A percentile compares a stretch with the other conserved stretches of the same genome.
These are phyloP conservation scores for Acipenser oxyrinchus DNA, from an alignment of 2,797 vertebrate genomes.

Conservation along the genomic window DNA sequence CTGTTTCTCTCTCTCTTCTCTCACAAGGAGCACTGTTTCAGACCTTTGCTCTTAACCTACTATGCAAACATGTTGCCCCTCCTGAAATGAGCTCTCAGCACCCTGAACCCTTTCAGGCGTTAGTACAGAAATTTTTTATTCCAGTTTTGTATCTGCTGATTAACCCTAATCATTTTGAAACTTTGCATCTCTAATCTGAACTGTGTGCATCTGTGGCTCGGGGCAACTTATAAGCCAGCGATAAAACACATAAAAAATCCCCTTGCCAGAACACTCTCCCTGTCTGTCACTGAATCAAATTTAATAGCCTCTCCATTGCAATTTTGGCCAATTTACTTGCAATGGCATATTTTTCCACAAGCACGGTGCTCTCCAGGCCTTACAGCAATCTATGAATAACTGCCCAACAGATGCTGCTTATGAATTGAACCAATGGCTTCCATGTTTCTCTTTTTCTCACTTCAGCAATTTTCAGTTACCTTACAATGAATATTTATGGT, in stretches of 20 bases:
- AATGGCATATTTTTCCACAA: conserved; percentile 63
- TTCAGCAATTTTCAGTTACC: conserved; percentile 73
- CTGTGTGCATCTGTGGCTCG: conserved; percentile 60
- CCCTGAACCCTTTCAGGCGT: background rate
- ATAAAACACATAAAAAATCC: conserved; percentile 78
- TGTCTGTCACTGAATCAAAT: conserved; percentile 74
- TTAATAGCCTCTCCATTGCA: conserved; percentile 69
- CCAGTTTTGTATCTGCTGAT: conserved; percentile 45
- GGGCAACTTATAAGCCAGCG: conserved; percentile 73
- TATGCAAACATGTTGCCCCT: background rate
- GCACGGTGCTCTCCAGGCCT: conserved; percentile 66
- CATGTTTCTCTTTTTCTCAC: conserved; percentile 72
- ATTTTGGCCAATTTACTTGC: conserved; percentile 66
- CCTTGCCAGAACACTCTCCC: conserved; percentile 63
- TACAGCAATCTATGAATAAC: conserved; percentile 74
- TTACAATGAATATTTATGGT: conserved; percentile 81
- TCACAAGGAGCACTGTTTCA: background rate
- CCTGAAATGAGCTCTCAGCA: background rate
- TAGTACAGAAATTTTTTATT: too few species aligned
- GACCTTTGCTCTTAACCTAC: conserved; percentile 11
- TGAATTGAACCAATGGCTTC: conserved; percentile 76
- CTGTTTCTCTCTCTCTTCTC: background rate
- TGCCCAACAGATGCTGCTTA: conserved; percentile 76
- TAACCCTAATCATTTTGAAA: conserved; percentile 47
- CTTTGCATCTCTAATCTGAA: conserved; percentile 57